Evolutionary conservation across 2,113 vertebrate species (phyloP), one percentile per base, ranked within the genome.

Genomic region (Mirounga angustirostris): DNA sequence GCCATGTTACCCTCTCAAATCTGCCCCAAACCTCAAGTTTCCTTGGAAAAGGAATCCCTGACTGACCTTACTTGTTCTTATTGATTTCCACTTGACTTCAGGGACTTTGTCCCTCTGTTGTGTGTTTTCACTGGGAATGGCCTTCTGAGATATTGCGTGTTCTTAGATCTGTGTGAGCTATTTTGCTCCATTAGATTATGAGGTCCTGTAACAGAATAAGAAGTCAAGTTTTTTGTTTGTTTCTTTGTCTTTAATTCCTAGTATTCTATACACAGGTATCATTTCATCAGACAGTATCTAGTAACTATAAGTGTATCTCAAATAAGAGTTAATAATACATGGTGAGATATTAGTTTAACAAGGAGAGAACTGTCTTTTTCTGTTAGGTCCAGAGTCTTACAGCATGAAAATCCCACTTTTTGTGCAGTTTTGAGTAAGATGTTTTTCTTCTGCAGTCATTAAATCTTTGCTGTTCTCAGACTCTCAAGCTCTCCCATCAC

Each of bases 391-490:
- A 91, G 67, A 85, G 33, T 91, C 69, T 93, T 56, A 83, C 13
- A 76, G 18, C 61, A 50, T 63, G 63, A 95, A 94, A n/a, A 18
- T 78, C 40, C 28, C 4, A 50, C 28, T 91, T 93, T 94, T 54
- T 43, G 33, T 71, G 43, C 16, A 54, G 52, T 89, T 93, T 86
- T 14, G 50, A 81, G 50, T 30, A 76, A 54, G 21, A 43, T 94
- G 33, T 43, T 87, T 93, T 95, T 13, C 65, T 4, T 82, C 4
- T 52, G 18, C 56, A 86, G 61, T 78, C 43, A 82, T 36, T 86
- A 90, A 89, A 89, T 78, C 30, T 93, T 91, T 58, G 63, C 61
- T 83, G 2, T 78, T 97, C 92, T 93, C 73, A 88, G 76, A 80
- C 19, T 65, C 73, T 54, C 56, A 91, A 24, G n/a, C 21, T 54